Percentiles rank a stretch among this genome's conserved stretches.
Conservation (phyloP, 2,888 invertebrate genomes). For the Carcina quercana region DNA sequence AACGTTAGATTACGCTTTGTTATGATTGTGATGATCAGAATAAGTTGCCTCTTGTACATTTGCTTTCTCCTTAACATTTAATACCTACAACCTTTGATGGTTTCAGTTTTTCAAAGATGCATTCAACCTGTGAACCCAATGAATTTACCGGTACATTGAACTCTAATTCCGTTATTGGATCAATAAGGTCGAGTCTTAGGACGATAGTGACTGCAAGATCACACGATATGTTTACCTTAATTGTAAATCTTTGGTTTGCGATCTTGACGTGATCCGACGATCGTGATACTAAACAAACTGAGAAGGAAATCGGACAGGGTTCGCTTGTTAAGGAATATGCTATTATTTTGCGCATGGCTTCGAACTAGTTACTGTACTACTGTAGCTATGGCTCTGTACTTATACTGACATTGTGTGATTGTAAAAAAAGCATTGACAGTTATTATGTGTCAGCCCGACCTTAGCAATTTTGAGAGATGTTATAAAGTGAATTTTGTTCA, state of each 20-base stretch:
- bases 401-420: too few species aligned
- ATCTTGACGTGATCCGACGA: slow-evolving; percentile 53
- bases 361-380: too few species aligned
- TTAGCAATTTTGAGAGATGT: too few species aligned
- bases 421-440: too few species aligned
- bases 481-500: too few species aligned
- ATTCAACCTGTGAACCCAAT: too few species aligned
- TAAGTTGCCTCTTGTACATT: neutral
- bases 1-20: slow-evolving; percentile 27
- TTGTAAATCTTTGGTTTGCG: slow-evolving; percentile 44
- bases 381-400: too few species aligned
- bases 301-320: neutral
- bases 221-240: slow-evolving; percentile 51
- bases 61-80: neutral
- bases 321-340: too few species aligned
- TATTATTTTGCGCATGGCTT: too few species aligned
- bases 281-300: slow-evolving; percentile 32
- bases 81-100: too few species aligned
- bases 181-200: slow-evolving; percentile 19
- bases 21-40: slow-evolving; percentile 3
- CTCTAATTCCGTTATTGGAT: slow-evolving; percentile 17
- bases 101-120: too few species aligned
- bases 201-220: slow-evolving; percentile 24
- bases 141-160: slow-evolving; percentile 2
- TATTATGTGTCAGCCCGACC: too few species aligned